Percentiles rank a stretch among this genome's conserved stretches.
These are phyloP conservation scores for Hafferia zeledoni DNA, from an alignment of 2,797 vertebrate genomes.

Conservation along the genomic window DNA sequence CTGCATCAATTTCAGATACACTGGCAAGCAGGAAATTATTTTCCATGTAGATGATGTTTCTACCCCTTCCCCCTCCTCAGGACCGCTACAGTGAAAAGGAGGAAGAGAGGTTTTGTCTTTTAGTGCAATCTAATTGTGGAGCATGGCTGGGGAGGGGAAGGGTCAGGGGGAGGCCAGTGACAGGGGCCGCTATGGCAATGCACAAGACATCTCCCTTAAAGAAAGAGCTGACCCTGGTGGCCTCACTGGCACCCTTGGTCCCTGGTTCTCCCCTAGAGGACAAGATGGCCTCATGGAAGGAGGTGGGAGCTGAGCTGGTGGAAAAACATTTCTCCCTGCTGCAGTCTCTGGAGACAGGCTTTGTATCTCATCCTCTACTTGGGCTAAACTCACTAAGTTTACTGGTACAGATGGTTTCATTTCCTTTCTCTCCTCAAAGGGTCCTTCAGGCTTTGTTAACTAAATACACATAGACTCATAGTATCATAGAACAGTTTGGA, in stretches of 20 bases:
- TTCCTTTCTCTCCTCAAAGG: not conserved
- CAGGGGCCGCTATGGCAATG: not conserved
- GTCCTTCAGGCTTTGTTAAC: not conserved
- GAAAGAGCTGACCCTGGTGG: not conserved
- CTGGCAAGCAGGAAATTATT: slow-evolving; percentile 74
- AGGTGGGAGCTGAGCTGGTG: not conserved
- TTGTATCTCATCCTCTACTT: not conserved
- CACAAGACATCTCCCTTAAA: not conserved
- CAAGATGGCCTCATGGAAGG: not conserved
- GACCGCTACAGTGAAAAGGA: slow-evolving; percentile 36
- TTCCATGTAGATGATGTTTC: slow-evolving; percentile 65
- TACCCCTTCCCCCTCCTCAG: not conserved
- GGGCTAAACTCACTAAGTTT: not conserved
- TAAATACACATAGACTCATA: not conserved
- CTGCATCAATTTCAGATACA: slow-evolving; percentile 66
- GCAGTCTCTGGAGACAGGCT: not conserved
- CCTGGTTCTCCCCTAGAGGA: accelerated
- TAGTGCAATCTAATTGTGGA: slow-evolving; percentile 57
- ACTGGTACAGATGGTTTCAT: not conserved
- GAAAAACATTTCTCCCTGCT: not conserved
- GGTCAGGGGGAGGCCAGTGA: slow-evolving; percentile 43
- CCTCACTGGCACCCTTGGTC: accelerated
- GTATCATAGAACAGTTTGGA: not conserved
- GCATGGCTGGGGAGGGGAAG: not conserved
- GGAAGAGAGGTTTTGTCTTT: slow-evolving; percentile 60